Conservation (phyloP, 2,113 vertebrate species). For the Eulemur macaco region DNA sequence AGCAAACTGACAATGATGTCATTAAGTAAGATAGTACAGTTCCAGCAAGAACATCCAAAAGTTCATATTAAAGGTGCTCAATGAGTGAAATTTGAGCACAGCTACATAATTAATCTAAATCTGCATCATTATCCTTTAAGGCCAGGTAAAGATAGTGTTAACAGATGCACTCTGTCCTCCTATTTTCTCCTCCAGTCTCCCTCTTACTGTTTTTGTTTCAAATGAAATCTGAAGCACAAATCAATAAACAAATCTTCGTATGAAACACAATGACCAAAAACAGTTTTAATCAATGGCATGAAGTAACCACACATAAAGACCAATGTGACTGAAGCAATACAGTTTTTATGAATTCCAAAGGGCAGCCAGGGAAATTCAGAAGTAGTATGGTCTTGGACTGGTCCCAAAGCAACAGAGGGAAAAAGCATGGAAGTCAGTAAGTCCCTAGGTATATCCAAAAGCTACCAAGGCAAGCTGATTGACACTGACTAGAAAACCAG, state of each 20-base stretch:
- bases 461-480: background rate
- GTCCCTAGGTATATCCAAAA: background rate
- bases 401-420: background rate
- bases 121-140: background rate
- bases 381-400: background rate
- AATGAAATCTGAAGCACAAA: slow-evolving; percentile 32
- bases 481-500: background rate
- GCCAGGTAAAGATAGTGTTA: background rate
- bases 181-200: background rate
- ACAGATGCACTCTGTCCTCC: background rate
- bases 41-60: background rate
- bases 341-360: background rate
- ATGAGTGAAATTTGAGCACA: background rate
- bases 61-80: background rate
- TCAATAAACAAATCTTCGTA: background rate
- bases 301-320: background rate
- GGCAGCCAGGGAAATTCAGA: background rate
- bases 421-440: background rate
- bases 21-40: background rate
- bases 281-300: background rate
- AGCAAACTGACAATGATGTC: background rate
- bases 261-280: background rate
- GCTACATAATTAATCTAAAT: background rate
- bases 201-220: background rate
- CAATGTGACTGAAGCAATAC: background rate